phyloP scores from a whole-genome alignment of 2,888 invertebrate genomes.

The Aphidoletes aphidimyza region DNA sequence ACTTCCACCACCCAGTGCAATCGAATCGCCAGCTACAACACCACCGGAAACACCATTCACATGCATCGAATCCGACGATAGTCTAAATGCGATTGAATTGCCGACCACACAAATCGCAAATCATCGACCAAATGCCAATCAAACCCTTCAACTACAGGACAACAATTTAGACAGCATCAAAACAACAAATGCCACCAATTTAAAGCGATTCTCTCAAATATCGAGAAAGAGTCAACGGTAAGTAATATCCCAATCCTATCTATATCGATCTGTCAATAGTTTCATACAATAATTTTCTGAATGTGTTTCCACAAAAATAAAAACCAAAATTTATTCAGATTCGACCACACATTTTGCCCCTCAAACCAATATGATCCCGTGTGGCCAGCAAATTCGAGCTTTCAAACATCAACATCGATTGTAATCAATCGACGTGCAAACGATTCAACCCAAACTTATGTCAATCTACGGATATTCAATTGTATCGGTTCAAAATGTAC shows the following conservation, averaged over 20 bases:
- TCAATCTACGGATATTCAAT: conserved; percentile 38
- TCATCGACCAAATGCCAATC: background rate
- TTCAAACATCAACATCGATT: background rate
- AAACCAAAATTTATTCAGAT: too few species aligned
- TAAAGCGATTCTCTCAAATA: background rate
- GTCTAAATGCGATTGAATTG: background rate
- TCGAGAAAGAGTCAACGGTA: conserved; percentile 17
- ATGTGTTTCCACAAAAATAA: background rate
- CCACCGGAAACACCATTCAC: background rate
- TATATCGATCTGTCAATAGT: background rate
- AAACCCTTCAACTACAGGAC: background rate
- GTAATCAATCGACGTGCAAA: background rate
- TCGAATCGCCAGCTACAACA: background rate
- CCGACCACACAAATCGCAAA: background rate
- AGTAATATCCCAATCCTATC: background rate
- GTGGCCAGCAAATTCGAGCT: background rate
- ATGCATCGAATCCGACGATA: background rate
- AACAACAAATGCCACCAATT: background rate
- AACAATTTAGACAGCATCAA: background rate
- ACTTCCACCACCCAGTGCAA: background rate
- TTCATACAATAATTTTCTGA: background rate
- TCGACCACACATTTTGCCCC: background rate
- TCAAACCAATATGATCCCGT: background rate
- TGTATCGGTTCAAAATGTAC: conserved; percentile 26
- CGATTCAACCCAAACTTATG: background rate